Percentiles rank a stretch among this genome's conserved stretches.
phyloP scores from a whole-genome alignment of 2,113 vertebrate genomes.

The Callorhinus ursinus region DNA sequence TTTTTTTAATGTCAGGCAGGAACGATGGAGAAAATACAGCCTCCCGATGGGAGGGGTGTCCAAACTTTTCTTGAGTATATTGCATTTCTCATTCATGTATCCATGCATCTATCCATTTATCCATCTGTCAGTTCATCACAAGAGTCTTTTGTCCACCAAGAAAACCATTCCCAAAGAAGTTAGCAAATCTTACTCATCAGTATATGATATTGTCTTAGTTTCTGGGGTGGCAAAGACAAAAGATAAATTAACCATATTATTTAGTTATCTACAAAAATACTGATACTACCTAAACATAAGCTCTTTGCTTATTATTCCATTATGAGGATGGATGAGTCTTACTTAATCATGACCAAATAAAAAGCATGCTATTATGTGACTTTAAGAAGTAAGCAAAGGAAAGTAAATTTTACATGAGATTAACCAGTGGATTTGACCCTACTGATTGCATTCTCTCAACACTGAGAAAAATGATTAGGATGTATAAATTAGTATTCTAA shows the following conservation, averaged over 20 bases:
- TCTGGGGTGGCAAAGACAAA: neutral
- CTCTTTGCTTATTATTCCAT: neutral
- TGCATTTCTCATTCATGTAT: neutral
- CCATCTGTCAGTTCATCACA: neutral
- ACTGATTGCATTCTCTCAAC: neutral
- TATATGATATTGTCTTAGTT: neutral
- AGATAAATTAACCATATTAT: neutral
- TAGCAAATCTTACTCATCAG: neutral
- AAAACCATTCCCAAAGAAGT: neutral
- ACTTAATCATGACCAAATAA: neutral
- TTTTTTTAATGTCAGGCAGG: neutral
- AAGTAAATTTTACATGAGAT: neutral
- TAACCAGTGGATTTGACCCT: neutral
- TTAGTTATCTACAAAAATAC: neutral
- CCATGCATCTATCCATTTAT: neutral
- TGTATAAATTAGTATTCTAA: neutral
- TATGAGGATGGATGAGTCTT: neutral
- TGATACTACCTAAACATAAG: neutral
- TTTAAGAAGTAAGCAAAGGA: neutral
- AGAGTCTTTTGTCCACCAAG: neutral
- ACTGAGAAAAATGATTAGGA: neutral
- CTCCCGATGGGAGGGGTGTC: neutral
- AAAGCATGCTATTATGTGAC: neutral
- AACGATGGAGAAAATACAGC: neutral
- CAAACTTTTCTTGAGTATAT: neutral